Base-by-base conservation (phyloP, 2,113 vertebrate species). In the Plotosus lineatus region DNA sequence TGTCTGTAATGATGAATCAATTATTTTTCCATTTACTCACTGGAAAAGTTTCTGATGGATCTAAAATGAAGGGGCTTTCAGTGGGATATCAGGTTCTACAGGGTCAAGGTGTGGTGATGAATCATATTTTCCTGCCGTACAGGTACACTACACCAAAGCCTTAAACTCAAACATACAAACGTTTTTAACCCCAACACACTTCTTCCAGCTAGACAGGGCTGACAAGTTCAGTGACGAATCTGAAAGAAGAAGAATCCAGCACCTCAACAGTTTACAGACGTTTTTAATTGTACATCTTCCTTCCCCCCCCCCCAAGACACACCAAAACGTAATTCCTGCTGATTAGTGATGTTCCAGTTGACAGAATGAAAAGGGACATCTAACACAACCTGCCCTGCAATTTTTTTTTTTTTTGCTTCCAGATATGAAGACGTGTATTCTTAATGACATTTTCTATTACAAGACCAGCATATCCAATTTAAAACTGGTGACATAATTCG, bases 1-100 rank as follows among this genome's bases (percentile, higher is more conserved):
- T 6, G 51, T 26, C 55, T 83, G 85, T 77, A 85, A 51, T 81
- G 83, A 84, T 88, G 21, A 86, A 84, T 87, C 61, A 87, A 85
- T 71, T 63, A n/a, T 61, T 33, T 60, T 61, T 50, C 71, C 11
- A 71, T 40, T 19, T 48, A 50, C 14, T 28, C 17, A 26, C 19
- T 17, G n/a, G 28, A 46, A 10, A 33, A 46, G 21, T 36, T 28
- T 48, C 7, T 19, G 26, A 71, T 33, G 50, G 60, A 9, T 21
- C 19, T 31, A 51, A 6, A 7, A 31, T 2, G 12, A 69, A n/a
- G 21, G 40, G 36, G 63, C 3, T 38, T 80, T 46, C 38, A 73
- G 82, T 63, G 14, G 60, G 23, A 56, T 9, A 80, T 79, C 82
- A 72, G 56, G 82, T 84, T 84, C 36, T 53, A 26, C 85, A 76